These are phyloP conservation scores for Falco rusticolus DNA, from an alignment of 2,797 vertebrate genomes.

Conservation along the genomic window DNA sequence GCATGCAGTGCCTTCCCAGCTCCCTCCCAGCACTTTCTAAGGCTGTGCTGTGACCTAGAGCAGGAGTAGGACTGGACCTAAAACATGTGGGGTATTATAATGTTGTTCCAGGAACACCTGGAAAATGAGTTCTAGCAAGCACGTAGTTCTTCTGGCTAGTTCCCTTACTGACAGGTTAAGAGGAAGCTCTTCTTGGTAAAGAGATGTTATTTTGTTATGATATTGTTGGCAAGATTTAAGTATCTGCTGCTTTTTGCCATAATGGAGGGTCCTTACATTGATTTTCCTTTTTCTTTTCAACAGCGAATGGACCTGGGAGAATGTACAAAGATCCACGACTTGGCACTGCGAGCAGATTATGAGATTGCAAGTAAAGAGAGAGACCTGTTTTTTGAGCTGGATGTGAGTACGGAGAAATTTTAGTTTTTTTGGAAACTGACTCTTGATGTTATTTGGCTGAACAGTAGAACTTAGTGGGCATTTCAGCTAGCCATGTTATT, in stretches of 20 bases:
- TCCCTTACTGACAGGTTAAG: not conserved
- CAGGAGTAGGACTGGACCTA: not conserved
- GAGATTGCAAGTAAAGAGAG: slow-evolving; percentile 98
- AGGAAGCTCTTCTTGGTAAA: not conserved
- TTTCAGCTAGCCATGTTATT: not conserved
- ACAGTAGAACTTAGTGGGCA: no score
- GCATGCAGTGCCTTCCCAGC: not conserved
- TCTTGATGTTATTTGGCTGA: not conserved
- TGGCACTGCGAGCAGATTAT: slow-evolving; percentile 98
- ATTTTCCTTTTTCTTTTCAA: slow-evolving; percentile 16
- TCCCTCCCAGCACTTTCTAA: not conserved
- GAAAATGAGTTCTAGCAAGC: not conserved
- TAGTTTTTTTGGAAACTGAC: not conserved
- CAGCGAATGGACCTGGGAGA: slow-evolving; percentile 99
- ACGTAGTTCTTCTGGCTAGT: not conserved
- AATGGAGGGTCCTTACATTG: not conserved
- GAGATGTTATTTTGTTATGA: not conserved
- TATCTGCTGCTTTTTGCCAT: not conserved
- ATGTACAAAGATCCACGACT: slow-evolving; percentile 97
- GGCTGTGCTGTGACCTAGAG: not conserved
- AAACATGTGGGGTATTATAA: not conserved
- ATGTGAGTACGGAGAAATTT: slow-evolving; percentile 83
- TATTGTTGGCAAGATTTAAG: not conserved
- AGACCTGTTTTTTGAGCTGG: slow-evolving; percentile 97
- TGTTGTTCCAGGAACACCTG: not conserved